phyloP scores from a whole-genome alignment of 2,113 vertebrate species.

The Sula dactylatra region DNA sequence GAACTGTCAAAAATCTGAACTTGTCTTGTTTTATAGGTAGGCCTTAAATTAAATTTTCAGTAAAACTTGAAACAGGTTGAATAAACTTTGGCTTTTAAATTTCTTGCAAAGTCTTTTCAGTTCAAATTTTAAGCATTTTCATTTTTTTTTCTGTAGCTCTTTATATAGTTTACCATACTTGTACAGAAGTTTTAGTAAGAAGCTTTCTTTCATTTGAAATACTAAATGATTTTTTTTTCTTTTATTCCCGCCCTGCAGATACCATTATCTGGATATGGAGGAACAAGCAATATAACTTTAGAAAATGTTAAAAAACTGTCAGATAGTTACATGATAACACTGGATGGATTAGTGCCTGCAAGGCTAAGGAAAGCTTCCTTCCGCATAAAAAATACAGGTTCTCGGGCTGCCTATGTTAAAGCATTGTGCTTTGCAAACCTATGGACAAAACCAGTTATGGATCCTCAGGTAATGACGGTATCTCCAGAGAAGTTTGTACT shows the following conservation, averaged over 20 bases:
- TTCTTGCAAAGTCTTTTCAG: not conserved
- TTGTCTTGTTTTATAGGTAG: not conserved
- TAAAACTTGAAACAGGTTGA: not conserved
- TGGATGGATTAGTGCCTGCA: constrained; percentile 71
- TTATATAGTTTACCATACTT: not conserved
- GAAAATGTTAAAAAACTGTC: constrained; percentile 87
- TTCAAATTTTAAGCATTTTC: not conserved
- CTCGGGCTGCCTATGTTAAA: constrained; percentile 90
- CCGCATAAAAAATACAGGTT: constrained; percentile 86
- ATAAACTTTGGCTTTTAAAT: not conserved
- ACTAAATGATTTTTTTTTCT: not conserved
- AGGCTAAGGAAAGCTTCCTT: constrained; percentile 79
- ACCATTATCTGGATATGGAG: constrained; percentile 94
- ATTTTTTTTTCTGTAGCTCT: not conserved
- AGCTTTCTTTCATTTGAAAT: not conserved
- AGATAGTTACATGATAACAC: constrained; percentile 81
- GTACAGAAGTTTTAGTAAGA: not conserved
- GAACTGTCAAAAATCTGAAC: not conserved
- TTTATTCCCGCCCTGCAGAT: constrained; percentile 68
- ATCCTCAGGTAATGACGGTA: constrained; percentile 78
- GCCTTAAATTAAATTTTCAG: not conserved
- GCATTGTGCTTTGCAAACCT: constrained; percentile 82
- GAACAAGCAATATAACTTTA: constrained; percentile 89
- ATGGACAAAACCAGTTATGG: constrained; percentile 72
- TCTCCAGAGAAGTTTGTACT: constrained; percentile 93